Conservation (phyloP, 2,888 invertebrate species). For the Corythucha ciliata region DNA sequence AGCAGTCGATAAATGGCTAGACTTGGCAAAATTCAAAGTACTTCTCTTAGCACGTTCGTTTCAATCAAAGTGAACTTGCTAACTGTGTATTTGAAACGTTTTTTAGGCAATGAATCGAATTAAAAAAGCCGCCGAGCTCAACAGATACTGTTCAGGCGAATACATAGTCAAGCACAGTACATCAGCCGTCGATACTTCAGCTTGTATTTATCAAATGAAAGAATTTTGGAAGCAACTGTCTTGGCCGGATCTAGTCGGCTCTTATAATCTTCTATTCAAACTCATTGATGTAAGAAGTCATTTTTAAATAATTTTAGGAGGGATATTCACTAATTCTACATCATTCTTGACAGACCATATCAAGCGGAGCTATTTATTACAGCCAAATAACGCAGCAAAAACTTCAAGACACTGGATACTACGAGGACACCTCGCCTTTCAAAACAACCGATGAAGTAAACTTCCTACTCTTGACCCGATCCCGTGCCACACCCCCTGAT, state of each 20-base stretch:
- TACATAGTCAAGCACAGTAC: constrained; percentile 84
- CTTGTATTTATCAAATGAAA: constrained; percentile 57
- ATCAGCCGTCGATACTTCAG: constrained; percentile 78
- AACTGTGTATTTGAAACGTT: no score
- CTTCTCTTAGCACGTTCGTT: no score
- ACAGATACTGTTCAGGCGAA: constrained; percentile 70
- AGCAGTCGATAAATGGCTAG: constrained; percentile 80
- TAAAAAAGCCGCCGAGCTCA: constrained; percentile 58
- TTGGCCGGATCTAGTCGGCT: constrained; percentile 66
- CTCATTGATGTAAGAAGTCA: constrained; percentile 45
- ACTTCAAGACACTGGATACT: constrained; percentile 69
- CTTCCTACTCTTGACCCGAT: constrained; percentile 3
- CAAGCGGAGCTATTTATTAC: constrained; percentile 77
- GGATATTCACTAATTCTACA: no score
- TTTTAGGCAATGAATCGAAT: constrained; percentile 45
- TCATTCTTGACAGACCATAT: constrained; percentile 54
- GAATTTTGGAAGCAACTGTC: constrained; percentile 87
- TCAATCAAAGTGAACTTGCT: no score
- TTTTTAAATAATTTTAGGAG: no score
- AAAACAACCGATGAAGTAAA: constrained; percentile 43
- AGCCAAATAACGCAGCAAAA: constrained; percentile 76
- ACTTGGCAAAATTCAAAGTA: constrained; percentile 70
- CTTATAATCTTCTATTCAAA: constrained; percentile 47
- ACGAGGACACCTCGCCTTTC: constrained; percentile 49
- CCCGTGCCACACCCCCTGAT: not conserved